Evolutionary conservation across 2,888 invertebrate genomes (phyloP), one percentile per base, ranked within the genome.

Genomic region (Pheosia tremula): DNA sequence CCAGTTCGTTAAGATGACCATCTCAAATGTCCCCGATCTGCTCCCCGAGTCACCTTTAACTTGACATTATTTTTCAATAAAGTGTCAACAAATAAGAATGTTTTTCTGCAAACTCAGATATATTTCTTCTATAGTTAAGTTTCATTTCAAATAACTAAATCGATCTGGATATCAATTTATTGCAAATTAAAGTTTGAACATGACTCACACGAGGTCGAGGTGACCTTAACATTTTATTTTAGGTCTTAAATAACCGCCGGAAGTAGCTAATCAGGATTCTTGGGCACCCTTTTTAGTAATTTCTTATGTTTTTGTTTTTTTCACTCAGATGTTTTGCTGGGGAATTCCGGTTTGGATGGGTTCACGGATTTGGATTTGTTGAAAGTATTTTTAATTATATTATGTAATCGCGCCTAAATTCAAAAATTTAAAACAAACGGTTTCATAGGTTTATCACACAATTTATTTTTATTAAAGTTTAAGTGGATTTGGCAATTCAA

Each of bases 231-330:
- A 85, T 85, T 82, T 90, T 87, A 85, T 88, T 89, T 86, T 86
- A 80, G 80, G 75, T 81, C 77, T 80, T 78, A 80, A 86, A 82
- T 79, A 77, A 75, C 75, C 90, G 84, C 89, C 91, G 92, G 92
- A 92, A 92, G 90, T 89, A 67, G 80, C 89, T 87, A 86, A 90
- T 90, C 87, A 79, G 84, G 84, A 90, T 90, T 89, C 87, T 78
- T 84, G 80, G 75, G 79, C 78, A 80, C 77, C 85, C 81, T 85
- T 88, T 85, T 86, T 80, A 74, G 79, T 78, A 79, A 86, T 84
- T 85, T 85, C 75, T 75, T 77, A 75, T 65, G 74, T 63, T 63
- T 62, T 68, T 69, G 71, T 69, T 72, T 71, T 69, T 72, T 66
- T 67, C 73, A 60, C 62, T 54, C 59, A 66, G 39, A 52, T 47